These are phyloP conservation scores for Chaetogeoica ovagalla DNA, from an alignment of 2,888 invertebrate genomes.

Conservation along the genomic window DNA sequence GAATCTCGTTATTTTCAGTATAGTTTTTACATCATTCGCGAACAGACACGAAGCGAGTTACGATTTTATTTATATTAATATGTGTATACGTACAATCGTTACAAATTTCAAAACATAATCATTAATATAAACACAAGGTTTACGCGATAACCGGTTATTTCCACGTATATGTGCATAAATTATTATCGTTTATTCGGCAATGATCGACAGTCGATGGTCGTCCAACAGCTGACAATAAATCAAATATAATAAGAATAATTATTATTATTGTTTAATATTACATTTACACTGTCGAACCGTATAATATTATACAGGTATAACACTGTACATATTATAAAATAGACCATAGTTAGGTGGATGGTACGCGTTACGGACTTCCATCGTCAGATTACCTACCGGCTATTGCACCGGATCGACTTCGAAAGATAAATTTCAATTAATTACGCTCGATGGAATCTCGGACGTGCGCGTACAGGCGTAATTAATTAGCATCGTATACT, in stretches of 20 bases:
- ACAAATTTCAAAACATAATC: too few relatives aligned
- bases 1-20: too few relatives aligned
- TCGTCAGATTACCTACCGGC: neutral
- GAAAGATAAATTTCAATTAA: conserved; percentile 10
- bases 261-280: conserved; percentile 11
- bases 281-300: neutral
- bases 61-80: too few relatives aligned
- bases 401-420: neutral
- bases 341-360: neutral
- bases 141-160: conserved; percentile 7
- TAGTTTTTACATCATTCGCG: too few relatives aligned
- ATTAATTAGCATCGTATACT: neutral
- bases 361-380: neutral
- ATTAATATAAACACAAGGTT: too few relatives aligned
- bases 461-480: neutral
- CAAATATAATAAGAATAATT: conserved; percentile 23
- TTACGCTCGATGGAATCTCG: neutral
- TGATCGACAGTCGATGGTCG: too few relatives aligned
- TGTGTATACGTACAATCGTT: too few relatives aligned
- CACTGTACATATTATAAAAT: neutral
- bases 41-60: too few relatives aligned
- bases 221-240: neutral
- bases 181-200: neutral
- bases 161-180: too few relatives aligned
- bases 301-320: too few relatives aligned